Percentiles rank a stretch among this genome's conserved stretches.
Conservation (phyloP, 37 sponge, comb jelly and placozoan species). For the Haliclona indistincta region DNA sequence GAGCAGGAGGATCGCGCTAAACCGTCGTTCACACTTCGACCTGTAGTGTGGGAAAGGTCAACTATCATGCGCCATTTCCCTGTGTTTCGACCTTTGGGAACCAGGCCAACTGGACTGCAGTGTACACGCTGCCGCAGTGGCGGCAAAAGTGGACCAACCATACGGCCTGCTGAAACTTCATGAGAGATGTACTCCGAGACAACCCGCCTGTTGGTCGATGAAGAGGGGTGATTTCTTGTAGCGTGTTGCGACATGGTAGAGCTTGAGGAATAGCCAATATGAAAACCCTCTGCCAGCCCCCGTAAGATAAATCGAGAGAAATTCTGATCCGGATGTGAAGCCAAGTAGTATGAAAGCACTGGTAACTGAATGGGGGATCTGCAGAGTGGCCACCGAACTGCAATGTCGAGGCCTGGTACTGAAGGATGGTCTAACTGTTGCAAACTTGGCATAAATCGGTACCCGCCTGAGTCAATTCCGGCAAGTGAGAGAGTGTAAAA, state of each 20-base stretch:
- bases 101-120: slow-evolving; percentile 5
- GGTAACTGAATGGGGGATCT: background rate
- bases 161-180: background rate
- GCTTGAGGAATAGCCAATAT: background rate
- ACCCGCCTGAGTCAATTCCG: background rate
- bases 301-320: background rate
- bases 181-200: background rate
- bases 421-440: background rate
- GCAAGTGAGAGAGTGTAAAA: background rate
- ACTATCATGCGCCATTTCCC: slow-evolving; percentile 3
- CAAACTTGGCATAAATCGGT: background rate
- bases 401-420: background rate
- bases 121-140: background rate
- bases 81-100: slow-evolving; percentile 1
- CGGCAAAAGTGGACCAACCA: background rate
- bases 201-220: background rate
- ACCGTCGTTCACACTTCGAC: background rate
- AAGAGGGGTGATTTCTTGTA: slow-evolving; percentile 1
- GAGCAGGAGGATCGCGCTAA: background rate
- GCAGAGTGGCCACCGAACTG: background rate
- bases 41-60: too few relatives aligned
- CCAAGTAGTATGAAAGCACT: background rate
- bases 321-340: background rate
- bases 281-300: background rate
- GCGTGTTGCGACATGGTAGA: background rate